These are phyloP conservation scores for Caenorhabditis tropicalis DNA, from an alignment of 1,140 invertebrate genomes.

Conservation along the genomic window DNA sequence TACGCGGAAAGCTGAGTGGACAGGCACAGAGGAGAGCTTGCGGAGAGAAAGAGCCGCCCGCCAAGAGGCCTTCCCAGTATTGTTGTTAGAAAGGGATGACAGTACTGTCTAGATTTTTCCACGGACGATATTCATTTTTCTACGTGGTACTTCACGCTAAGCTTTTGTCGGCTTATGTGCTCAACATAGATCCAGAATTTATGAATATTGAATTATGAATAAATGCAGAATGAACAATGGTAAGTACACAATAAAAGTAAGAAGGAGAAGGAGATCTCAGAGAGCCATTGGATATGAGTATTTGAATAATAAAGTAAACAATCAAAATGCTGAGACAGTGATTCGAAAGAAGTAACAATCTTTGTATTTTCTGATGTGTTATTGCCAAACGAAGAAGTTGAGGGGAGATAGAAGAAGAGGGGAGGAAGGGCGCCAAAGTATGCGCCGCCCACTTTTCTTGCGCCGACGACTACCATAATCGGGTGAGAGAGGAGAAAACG, in stretches of 20 bases:
- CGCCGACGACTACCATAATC: conserved; percentile 37
- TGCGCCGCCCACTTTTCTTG: conserved; percentile 26
- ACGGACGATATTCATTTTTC: neutral
- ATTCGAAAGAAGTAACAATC: neutral
- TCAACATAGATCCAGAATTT: neutral
- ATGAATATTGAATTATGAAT: neutral
- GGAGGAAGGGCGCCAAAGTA: neutral
- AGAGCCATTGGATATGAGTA: conserved; percentile 6
- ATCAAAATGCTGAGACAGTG: neutral
- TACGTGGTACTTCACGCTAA: conserved; percentile 5
- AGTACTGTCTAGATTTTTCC: conserved; percentile 27
- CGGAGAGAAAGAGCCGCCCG: conserved; percentile 15
- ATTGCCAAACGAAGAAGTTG: neutral
- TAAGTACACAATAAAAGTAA: neutral
- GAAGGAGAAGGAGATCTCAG: neutral
- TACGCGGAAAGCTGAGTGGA: too few relatives aligned
- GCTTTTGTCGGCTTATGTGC: neutral
- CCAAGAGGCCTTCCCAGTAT: neutral
- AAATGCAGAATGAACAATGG: neutral
- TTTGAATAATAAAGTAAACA: conserved; percentile 6
- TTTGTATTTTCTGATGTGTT: neutral
- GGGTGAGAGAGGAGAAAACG: conserved; percentile 4
- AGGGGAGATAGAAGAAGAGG: neutral
- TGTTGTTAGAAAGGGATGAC: conserved; percentile 16
- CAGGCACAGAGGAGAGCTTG: neutral